These are phyloP conservation scores for Drosophila pandora DNA, from an alignment of 1,140 invertebrate species.

Conservation along the genomic window DNA sequence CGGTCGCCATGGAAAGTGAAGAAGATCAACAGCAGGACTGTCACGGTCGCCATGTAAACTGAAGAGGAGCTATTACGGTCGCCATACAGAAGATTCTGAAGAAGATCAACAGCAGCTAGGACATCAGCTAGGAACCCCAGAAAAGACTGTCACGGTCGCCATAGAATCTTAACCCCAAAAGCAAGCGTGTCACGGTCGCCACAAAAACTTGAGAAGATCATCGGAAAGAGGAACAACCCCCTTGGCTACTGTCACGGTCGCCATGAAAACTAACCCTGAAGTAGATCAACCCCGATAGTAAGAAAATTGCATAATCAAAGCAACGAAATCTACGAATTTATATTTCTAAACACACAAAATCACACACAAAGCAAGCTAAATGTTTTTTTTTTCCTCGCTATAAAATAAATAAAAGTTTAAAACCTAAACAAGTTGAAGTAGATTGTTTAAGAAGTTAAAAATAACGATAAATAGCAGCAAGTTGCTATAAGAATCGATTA, in stretches of 20 bases:
- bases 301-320: constrained; percentile 26
- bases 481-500: neutral
- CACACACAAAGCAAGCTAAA: constrained; percentile 28
- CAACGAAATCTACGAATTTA: constrained; percentile 55
- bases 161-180: too few relatives aligned
- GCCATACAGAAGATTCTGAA: neutral
- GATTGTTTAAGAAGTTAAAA: neutral
- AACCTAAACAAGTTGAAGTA: neutral
- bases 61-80: neutral
- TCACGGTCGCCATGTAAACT: too few relatives aligned
- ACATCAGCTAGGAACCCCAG: neutral
- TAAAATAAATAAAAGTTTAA: constrained; percentile 28
- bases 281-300: neutral
- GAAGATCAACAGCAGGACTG: neutral
- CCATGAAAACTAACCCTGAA: too few relatives aligned
- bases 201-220: constrained; percentile 15
- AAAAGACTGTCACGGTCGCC: too few relatives aligned
- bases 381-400: constrained; percentile 48
- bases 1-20: neutral
- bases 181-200: neutral
- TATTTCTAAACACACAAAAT: constrained; percentile 35
- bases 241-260: too few relatives aligned
- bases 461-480: too few relatives aligned
- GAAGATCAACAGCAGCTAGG: constrained; percentile 2
- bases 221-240: neutral